Base-by-base conservation (phyloP, 2,888 invertebrate genomes). In the Phrixothrix hirtus region DNA sequence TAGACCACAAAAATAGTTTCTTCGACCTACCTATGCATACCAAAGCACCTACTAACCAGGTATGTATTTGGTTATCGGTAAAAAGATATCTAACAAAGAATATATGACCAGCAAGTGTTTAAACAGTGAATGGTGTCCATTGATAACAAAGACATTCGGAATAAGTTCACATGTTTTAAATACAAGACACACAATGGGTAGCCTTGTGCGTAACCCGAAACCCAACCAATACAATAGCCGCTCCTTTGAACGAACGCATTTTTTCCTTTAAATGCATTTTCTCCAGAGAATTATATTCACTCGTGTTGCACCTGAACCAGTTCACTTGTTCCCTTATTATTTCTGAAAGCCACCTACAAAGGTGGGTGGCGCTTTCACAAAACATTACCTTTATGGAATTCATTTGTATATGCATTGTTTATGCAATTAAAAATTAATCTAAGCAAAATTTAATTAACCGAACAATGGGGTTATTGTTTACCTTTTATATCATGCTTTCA, bases 181-280 rank as follows among this genome's bases (percentile, higher is more conserved):
- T 65, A 65, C 64, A 57, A 52, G 52, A 49, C 52, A 47, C 58
- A 69, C 67, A 68, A 68, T 66, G 60, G 65, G 46, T 62, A 65
- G 65, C 70, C 70, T 71, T 71, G 66, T 61, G 58, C 61, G 70
- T 70, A 71, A 71, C 69, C 68, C 66, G 68, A 71, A 67, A 68
- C 70, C 61, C 52, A 55, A 50, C 49, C 44, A 32, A 58, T 42
- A 65, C 62, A 64, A 64, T 63, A 51, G 62, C 53, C 55, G 56
- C 55, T 58, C 57, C 59, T 59, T 57, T 50, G 54, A 54, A 51
- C 39, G 48, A 45, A 51, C 57, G 59, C 57, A 58, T 61, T 56
- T 61, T 61, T 62, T 62, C 51, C 53, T 59, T 25, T 49, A 55
- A 55, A 56, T 54, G 39, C 58, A 54, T 60, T 56, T 55, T 62